Conservation (phyloP, 2,113 vertebrate species). For the Salvelinus fontinalis region DNA sequence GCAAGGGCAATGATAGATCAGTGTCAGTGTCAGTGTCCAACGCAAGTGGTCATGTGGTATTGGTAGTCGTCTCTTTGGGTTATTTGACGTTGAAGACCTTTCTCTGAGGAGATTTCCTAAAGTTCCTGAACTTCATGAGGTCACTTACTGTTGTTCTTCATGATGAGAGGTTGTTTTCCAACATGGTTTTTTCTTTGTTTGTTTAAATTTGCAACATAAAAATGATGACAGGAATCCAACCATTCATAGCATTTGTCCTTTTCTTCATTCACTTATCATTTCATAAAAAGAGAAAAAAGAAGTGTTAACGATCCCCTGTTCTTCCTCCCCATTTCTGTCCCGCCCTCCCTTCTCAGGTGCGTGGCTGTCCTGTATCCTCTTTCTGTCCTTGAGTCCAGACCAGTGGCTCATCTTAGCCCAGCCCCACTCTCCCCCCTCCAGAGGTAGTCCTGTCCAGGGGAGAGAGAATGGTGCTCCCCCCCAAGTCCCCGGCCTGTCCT, state of each 20-base stretch:
- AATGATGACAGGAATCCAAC: slow-evolving; percentile 21
- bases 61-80: slow-evolving; percentile 65
- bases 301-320: slow-evolving; percentile 59
- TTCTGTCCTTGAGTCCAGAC: background rate
- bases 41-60: slow-evolving; percentile 13
- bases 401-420: slow-evolving; percentile 62
- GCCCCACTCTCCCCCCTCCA: slow-evolving; percentile 66
- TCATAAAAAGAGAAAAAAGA: slow-evolving; percentile 47
- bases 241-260: slow-evolving; percentile 33
- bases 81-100: slow-evolving; percentile 51
- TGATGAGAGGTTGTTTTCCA: slow-evolving; percentile 32
- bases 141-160: slow-evolving; percentile 45
- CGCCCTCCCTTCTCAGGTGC: background rate
- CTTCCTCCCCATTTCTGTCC: slow-evolving; percentile 8
- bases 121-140: slow-evolving; percentile 24
- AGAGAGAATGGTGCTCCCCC: slow-evolving; percentile 48
- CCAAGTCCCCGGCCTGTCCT: slow-evolving; percentile 54
- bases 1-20: slow-evolving; percentile 51
- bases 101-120: slow-evolving; percentile 4
- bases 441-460: slow-evolving; percentile 61
- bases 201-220: slow-evolving; percentile 20
- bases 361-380: background rate
- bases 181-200: slow-evolving; percentile 17
- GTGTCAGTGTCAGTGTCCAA: slow-evolving; percentile 2
- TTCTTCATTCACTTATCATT: slow-evolving; percentile 14